Evolutionary conservation across 2,888 invertebrate genomes (phyloP).

Genomic region (Cataglyphis cursor): DNA sequence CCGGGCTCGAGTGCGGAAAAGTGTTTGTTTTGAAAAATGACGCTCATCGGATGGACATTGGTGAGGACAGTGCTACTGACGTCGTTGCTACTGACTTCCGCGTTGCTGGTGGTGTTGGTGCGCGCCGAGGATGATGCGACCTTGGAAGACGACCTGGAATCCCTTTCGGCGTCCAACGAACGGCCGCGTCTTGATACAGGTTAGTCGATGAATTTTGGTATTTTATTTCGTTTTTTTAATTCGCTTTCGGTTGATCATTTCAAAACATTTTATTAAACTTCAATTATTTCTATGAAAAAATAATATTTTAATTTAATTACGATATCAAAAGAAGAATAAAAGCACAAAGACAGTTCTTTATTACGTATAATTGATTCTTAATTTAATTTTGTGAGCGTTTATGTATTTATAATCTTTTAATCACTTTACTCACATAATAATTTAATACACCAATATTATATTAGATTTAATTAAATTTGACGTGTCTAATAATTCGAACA

Average conservation of each 20-base stretch:
- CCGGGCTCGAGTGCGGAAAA: constrained; percentile 41
- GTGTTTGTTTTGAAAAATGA: constrained; percentile 63
- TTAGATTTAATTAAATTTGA: not conserved
- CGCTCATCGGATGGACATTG: constrained; percentile 54
- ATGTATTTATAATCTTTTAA: not conserved
- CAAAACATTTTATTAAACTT: not conserved
- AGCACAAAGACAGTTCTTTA: not conserved
- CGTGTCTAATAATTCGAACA: not conserved
- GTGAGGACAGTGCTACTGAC: constrained; percentile 73
- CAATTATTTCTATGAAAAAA: not conserved
- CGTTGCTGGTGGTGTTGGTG: constrained; percentile 71
- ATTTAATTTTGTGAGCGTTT: not conserved
- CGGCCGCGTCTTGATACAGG: constrained; percentile 78
- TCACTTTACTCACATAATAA: not conserved
- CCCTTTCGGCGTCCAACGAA: constrained; percentile 67
- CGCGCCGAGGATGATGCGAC: constrained; percentile 74
- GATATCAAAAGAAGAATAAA: not conserved
- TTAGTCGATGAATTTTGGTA: constrained; percentile 51
- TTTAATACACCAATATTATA: not conserved
- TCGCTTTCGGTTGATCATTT: not conserved
- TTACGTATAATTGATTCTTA: not conserved
- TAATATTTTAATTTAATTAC: not conserved
- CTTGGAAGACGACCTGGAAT: constrained; percentile 72
- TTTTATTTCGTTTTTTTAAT: not conserved
- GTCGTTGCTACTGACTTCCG: constrained; percentile 73